A percentile compares a stretch with the other conserved stretches of the same genome.
These are phyloP conservation scores for Hirundo rustica DNA, from an alignment of 2,797 vertebrate genomes.

Conservation along the genomic window DNA sequence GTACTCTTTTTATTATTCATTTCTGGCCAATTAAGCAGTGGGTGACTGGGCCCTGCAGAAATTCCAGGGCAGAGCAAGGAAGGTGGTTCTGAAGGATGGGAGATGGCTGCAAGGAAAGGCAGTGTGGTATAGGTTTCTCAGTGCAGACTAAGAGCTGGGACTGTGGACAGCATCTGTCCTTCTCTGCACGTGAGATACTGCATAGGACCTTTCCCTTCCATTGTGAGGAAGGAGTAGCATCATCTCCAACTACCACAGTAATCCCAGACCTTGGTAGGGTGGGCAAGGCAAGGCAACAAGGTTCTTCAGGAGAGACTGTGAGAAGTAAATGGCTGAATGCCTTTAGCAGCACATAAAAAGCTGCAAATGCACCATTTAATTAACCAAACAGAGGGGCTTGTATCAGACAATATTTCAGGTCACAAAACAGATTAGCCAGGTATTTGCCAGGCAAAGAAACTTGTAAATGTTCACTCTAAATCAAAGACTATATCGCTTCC, in stretches of 20 bases:
- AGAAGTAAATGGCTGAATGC: background rate
- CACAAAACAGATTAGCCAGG: background rate
- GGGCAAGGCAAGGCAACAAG: background rate
- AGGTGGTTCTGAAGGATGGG: background rate
- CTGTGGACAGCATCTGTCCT: background rate
- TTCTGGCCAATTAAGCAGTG: background rate
- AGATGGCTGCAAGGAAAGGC: background rate
- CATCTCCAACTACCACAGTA: background rate
- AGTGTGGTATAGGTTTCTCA: background rate
- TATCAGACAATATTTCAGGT: background rate
- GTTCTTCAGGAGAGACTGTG: background rate
- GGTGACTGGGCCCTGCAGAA: background rate
- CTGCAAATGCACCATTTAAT: background rate
- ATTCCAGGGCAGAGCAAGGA: background rate
- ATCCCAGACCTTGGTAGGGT: background rate
- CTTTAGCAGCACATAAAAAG: background rate
- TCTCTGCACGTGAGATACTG: background rate
- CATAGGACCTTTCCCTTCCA: background rate
- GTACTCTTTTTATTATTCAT: background rate
- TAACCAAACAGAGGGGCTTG: background rate
- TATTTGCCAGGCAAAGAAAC: background rate
- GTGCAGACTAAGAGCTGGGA: background rate
- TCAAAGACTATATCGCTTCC: background rate
- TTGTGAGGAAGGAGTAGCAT: background rate
- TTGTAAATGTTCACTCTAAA: background rate